phyloP scores from a whole-genome alignment of 2,888 invertebrate genomes.

The Agrotis clavis region DNA sequence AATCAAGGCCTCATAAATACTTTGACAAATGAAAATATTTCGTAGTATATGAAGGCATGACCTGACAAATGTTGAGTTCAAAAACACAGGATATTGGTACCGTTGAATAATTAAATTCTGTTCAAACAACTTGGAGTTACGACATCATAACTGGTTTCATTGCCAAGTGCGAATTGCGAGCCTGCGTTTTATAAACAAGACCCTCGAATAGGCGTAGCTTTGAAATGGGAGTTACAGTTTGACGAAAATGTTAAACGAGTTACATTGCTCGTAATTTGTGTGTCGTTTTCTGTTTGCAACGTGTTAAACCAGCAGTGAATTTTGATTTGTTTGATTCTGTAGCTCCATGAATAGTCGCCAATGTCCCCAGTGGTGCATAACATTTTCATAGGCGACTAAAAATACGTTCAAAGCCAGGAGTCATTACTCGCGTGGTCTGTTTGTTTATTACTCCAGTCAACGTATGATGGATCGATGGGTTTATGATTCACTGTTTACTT shows the following conservation, averaged over 20 bases:
- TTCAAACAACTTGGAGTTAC: constrained; percentile 47
- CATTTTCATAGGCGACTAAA: constrained; percentile 52
- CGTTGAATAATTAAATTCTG: constrained; percentile 46
- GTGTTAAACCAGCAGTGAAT: constrained; percentile 28
- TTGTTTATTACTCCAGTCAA: constrained; percentile 67
- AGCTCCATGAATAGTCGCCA: neutral
- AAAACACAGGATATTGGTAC: constrained; percentile 46
- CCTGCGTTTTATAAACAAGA: constrained; percentile 53
- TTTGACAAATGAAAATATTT: constrained; percentile 42
- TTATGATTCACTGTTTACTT: constrained; percentile 58
- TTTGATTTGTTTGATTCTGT: constrained; percentile 9
- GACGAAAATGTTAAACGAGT: neutral
- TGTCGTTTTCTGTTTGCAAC: neutral
- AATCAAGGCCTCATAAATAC: constrained; percentile 29
- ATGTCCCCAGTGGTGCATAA: constrained; percentile 33
- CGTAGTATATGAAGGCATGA: constrained; percentile 43
- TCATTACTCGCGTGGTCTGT: constrained; percentile 61
- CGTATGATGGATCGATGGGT: constrained; percentile 67
- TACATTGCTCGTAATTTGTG: constrained; percentile 17
- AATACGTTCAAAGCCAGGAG: constrained; percentile 51
- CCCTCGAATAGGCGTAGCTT: constrained; percentile 20
- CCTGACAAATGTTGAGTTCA: constrained; percentile 34
- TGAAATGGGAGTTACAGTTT: neutral
- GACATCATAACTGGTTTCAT: constrained; percentile 52
- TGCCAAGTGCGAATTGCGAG: constrained; percentile 34